Base-by-base conservation (phyloP, 2,888 invertebrate genomes). In the Idaea biselata region DNA sequence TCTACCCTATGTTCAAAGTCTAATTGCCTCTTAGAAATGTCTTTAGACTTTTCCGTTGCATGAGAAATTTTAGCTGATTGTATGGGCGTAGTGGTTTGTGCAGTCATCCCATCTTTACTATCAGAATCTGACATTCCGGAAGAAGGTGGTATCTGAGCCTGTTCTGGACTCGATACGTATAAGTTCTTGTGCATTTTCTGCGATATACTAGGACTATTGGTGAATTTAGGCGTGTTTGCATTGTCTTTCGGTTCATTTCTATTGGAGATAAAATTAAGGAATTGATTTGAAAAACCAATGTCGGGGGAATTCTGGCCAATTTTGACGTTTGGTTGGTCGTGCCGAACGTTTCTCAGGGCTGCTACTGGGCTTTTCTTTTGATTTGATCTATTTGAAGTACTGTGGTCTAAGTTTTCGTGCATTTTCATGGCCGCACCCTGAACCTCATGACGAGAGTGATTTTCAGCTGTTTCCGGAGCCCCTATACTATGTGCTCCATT, bases 161-260 rank as follows among this genome's bases (percentile, higher is more conserved):
- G 93, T 72, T 92, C 93, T 25, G 93, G 93, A 76, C 93, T 93
- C 16, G 91, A 91, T 16, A 91, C 93, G 73, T 93, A 93, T 63
- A 93, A 80, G 71, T 92, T 93, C 78, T 91, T 93, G 74, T 91
- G 93, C 91, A 90, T 93, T 76, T 89, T 93, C 73, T 88, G 93
- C 58, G 87, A 91, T 82, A 93, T 93, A 72, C 81, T 93, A 2
- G 91, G 93, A 72, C 93, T 93, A 72, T 89, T 93, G 16, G 84
- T 87, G 75, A 93, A 93, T 74, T 93, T 93, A 66, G 93, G 92
- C 55, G 93, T 93, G 71, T 93, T 93, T 0, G 93, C 93, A 72
- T 92, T 91, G 71, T 93, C 93, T 73, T 93, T 93, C 44, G 93
- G 93, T 76, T 93, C 93, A 75, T 93, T 93, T 73, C 93, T 86